A percentile compares a stretch with the other conserved stretches of the same genome.
Evolutionary conservation across 2,797 vertebrate species (phyloP).

Genomic region (Poecilia gillii): DNA sequence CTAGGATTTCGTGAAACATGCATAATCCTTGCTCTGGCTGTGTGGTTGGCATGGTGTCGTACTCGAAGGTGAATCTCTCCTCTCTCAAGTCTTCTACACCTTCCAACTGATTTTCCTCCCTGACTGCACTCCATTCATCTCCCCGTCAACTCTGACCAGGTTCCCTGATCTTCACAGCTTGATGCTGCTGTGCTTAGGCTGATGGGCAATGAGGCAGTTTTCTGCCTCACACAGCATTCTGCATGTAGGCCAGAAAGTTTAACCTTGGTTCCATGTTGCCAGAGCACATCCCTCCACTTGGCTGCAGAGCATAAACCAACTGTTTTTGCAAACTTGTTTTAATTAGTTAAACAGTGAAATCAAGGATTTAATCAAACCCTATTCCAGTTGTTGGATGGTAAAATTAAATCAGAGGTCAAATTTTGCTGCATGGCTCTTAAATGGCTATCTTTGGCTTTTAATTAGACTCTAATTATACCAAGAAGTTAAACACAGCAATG

Average conservation of each 20-base stretch:
- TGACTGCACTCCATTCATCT: not conserved
- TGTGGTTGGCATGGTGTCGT: not conserved
- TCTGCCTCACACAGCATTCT: not conserved
- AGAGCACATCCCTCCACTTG: not conserved
- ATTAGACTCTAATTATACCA: constrained; percentile 9
- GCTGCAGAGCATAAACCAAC: not conserved
- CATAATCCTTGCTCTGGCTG: not conserved
- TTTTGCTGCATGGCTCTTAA: not conserved
- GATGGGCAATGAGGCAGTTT: not conserved
- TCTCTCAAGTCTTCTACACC: not conserved
- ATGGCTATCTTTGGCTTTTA: constrained; percentile 12
- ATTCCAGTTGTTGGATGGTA: not conserved
- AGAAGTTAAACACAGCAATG: constrained; percentile 1
- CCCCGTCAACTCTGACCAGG: not conserved
- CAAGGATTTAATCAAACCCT: not conserved
- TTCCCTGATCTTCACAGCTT: not conserved
- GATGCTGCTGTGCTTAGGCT: not conserved
- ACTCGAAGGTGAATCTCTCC: not conserved
- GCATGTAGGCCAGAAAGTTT: constrained; percentile 4
- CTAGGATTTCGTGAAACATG: not conserved
- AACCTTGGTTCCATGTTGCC: not conserved
- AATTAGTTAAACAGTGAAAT: not conserved
- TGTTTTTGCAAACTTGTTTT: not conserved
- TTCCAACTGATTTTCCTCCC: not conserved
- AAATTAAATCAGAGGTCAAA: not conserved